These are phyloP conservation scores for Prinia subflava DNA, from an alignment of 2,113 vertebrate species.

Conservation along the genomic window DNA sequence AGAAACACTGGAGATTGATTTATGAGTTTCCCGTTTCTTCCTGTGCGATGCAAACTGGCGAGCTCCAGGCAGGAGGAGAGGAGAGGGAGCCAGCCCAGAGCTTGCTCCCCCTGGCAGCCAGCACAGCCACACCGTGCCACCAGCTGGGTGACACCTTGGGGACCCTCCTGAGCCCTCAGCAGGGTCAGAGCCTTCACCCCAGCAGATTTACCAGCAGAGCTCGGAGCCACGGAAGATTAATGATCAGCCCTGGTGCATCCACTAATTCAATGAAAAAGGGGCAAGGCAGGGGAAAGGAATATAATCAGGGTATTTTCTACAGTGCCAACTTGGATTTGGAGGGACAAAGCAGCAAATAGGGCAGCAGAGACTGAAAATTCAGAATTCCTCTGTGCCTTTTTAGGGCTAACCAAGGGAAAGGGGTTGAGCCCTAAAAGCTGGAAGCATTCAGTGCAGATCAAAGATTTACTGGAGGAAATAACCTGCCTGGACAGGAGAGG, in stretches of 20 bases:
- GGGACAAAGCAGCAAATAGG: neutral
- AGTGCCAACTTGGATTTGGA: neutral
- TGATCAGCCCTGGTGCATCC: neutral
- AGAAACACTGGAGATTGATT: slow-evolving; percentile 61
- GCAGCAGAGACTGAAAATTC: neutral
- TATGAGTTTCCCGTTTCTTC: slow-evolving; percentile 40
- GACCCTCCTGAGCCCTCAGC: neutral
- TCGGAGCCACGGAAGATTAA: neutral
- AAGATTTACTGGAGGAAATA: neutral
- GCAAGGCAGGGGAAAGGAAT: neutral
- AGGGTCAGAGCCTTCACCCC: neutral
- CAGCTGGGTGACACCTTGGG: neutral
- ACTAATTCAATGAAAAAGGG: neutral
- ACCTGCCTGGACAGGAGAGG: neutral
- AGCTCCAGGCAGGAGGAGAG: neutral
- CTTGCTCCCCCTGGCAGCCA: neutral
- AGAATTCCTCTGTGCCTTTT: neutral
- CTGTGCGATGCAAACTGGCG: slow-evolving; percentile 2
- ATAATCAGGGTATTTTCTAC: neutral
- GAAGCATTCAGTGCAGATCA: neutral
- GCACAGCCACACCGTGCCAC: neutral
- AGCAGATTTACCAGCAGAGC: neutral
- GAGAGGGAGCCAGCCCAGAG: neutral
- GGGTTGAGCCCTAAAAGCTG: neutral
- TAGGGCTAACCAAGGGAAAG: neutral